Base-by-base conservation (phyloP, 2,113 vertebrate species). In the Ptilonorhynchus violaceus region DNA sequence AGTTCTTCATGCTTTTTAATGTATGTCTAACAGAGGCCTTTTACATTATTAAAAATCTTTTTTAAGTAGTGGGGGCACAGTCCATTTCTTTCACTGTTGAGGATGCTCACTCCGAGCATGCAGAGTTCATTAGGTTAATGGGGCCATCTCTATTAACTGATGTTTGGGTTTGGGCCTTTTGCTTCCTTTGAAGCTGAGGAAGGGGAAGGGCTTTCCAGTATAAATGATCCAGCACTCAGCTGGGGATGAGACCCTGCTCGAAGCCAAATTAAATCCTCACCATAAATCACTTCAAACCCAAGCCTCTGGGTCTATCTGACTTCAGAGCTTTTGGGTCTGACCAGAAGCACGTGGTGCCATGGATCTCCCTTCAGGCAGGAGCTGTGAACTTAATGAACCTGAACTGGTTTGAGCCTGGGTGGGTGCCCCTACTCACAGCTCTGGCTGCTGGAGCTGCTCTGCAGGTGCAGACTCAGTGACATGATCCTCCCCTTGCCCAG, bases 171-270 rank as follows among this genome's bases (percentile, higher is more conserved):
- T 8, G 19, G 14, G 0, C 2, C 17, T 50, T 69, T 49, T 69
- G 5, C 49, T 77, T 81, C 44, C 46, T 56, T 23, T 69, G 78
- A 52, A 70, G 47, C 21, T 78, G 13, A 39, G 5, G 14, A 2
- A 2, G 46, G 46, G 39, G 50, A 79, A 86, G 27, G 28, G 47
- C 16, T 89, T 86, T 56, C 55, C 2, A 1, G 5, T 23, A 28
- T 9, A 42, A 47, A 42, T 47, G 9, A 14, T 70, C 58, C 50
- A 44, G 22, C 1, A 0, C 23, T 66, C 13, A 17, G 46, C 6
- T 37, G 9, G 5, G 22, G 33, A 30, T 0, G 0, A 68, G 27
- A 27, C 8, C 20, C 7, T 0, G 1, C 35, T 85, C 0, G 0
- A 88, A 14, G 12, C 11, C 28, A 13, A 23, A 41, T 66, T 66